Percentiles rank a stretch among this genome's conserved stretches.
These are phyloP conservation scores for Hypsibius dujardini DNA, from an alignment of 1,140 invertebrate genomes.

Conservation along the genomic window DNA sequence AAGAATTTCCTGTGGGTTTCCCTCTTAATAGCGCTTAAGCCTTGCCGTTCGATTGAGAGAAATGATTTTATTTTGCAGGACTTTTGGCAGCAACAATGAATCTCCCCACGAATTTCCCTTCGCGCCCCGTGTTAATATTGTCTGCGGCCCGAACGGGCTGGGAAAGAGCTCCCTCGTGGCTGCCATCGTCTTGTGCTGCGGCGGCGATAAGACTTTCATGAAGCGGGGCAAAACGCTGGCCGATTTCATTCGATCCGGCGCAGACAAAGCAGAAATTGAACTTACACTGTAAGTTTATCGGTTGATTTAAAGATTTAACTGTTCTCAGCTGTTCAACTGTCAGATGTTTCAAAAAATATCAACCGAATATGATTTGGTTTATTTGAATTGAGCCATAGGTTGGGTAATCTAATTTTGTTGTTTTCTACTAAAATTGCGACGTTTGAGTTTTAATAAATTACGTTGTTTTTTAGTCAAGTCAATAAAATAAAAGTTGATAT, in stretches of 20 bases:
- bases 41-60: no score
- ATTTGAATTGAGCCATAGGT: not conserved
- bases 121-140: no score
- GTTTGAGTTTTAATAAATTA: not conserved
- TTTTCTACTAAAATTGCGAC: not conserved
- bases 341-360: no score
- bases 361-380: not conserved
- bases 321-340: no score
- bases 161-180: slow-evolving; percentile 90
- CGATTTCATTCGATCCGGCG: not conserved
- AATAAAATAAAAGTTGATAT: no score
- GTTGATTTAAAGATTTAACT: no score
- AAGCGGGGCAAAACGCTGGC: not conserved
- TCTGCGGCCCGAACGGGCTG: slow-evolving; percentile 85
- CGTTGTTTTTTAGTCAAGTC: not conserved
- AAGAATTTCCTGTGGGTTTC: no score
- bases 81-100: no score
- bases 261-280: slow-evolving; percentile 9
- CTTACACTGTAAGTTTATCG: not conserved
- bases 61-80: no score
- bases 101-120: no score
- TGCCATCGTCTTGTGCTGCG: slow-evolving; percentile 43
- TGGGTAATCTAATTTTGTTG: not conserved
- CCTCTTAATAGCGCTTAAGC: no score
- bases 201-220: not conserved